Evolutionary conservation across 2,797 vertebrate species (phyloP).

Genomic region (Carcharodon carcharias): DNA sequence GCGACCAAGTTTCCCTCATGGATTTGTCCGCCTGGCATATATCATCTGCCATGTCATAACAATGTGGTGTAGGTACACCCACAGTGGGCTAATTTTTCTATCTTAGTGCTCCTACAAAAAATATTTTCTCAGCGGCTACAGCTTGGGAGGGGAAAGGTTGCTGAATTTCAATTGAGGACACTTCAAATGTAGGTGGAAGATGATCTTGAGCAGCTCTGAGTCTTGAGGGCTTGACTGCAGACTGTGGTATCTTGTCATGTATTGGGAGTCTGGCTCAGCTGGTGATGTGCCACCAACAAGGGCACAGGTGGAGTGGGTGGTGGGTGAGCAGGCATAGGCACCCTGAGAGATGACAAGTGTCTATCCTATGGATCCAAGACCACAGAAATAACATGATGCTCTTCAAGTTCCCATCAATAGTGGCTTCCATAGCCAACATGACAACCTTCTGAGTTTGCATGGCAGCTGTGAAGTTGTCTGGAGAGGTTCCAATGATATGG

Average conservation of each 20-base stretch:
- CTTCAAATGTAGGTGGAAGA: not conserved
- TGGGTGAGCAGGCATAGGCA: not conserved
- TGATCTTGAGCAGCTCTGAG: not conserved
- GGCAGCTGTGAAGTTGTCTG: not conserved
- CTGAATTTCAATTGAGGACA: not conserved
- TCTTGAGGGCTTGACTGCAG: not conserved
- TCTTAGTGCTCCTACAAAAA: not conserved
- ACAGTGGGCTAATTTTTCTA: not conserved
- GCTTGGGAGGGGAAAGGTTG: not conserved
- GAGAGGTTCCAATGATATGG: not conserved
- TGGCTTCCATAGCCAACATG: not conserved
- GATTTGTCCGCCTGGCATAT: no score
- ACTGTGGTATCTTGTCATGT: not conserved
- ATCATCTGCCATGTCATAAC: no score
- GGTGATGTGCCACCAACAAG: not conserved
- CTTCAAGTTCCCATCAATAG: not conserved
- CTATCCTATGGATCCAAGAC: not conserved
- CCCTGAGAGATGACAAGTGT: not conserved
- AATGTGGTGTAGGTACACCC: not conserved
- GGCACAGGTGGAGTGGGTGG: not conserved
- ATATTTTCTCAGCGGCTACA: not conserved
- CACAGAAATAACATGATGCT: not conserved
- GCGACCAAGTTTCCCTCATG: no score
- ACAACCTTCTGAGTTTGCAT: not conserved
- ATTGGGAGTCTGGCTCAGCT: not conserved